Evolutionary conservation across 1,140 invertebrate species (phyloP).

Genomic region (Bombus sylvicola): DNA sequence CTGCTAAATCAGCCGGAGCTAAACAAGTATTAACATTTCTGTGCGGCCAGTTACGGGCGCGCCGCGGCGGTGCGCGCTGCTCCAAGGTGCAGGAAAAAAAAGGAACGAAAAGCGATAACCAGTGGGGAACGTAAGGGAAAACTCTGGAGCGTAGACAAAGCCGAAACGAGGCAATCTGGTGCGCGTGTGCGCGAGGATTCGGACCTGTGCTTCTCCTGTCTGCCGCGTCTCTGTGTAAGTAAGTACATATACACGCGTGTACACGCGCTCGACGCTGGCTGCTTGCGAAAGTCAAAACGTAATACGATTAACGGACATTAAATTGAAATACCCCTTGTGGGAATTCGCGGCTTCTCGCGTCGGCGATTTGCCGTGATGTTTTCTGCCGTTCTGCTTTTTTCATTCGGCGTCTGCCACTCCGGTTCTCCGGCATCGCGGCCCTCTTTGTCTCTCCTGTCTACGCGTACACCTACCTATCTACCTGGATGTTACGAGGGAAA

Average conservation of each 20-base stretch:
- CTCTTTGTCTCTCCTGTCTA: constrained; percentile 32
- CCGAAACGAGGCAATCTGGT: constrained; percentile 39
- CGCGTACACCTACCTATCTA: neutral
- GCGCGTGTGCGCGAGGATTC: constrained; percentile 10
- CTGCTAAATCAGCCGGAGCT: constrained; percentile 72
- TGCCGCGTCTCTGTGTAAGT: neutral
- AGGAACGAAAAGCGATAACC: constrained; percentile 38
- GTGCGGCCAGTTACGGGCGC: constrained; percentile 30
- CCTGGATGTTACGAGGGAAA: constrained; percentile 63
- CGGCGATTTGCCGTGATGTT: constrained; percentile 48
- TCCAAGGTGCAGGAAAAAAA: neutral
- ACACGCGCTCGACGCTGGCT: neutral
- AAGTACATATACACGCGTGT: neutral
- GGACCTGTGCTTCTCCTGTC: too few relatives aligned
- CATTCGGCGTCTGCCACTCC: constrained; percentile 25
- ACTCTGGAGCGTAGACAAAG: constrained; percentile 8
- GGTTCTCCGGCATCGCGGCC: neutral
- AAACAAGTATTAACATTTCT: constrained; percentile 75
- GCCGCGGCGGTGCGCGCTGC: constrained; percentile 17
- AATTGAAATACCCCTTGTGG: constrained; percentile 67
- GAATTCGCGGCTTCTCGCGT: constrained; percentile 56
- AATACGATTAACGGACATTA: constrained; percentile 72
- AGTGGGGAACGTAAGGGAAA: constrained; percentile 28
- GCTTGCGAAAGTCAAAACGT: constrained; percentile 61
- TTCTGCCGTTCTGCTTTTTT: constrained; percentile 35